Evolutionary conservation across 2,113 vertebrate genomes (phyloP).

Genomic region (Nanger granti): DNA sequence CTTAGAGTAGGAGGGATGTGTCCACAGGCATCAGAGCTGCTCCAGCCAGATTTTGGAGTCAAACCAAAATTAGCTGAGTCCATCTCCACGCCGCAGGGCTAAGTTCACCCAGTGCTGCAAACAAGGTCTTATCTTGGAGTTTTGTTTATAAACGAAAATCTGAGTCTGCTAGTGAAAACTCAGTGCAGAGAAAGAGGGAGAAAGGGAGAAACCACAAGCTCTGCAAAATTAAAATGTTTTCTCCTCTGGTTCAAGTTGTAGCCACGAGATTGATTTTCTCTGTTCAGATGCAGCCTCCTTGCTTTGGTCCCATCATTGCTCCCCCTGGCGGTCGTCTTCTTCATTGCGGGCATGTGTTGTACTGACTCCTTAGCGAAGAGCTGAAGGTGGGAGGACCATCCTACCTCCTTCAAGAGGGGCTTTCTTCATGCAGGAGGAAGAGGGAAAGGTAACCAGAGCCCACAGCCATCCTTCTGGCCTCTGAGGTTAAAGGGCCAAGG

Average conservation of each 20-base stretch:
- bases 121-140: background rate
- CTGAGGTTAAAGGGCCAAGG: background rate
- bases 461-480: background rate
- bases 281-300: background rate
- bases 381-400: fast-evolving
- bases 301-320: constrained; percentile 27
- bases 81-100: fast-evolving
- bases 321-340: constrained; percentile 69
- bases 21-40: background rate
- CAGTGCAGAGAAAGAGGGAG: background rate
- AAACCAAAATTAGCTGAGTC: background rate
- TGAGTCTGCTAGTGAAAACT: background rate
- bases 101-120: background rate
- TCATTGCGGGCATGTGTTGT: background rate
- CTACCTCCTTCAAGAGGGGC: background rate
- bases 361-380: background rate
- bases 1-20: background rate
- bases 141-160: background rate
- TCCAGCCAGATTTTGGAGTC: fast-evolving
- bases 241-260: background rate
- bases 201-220: background rate
- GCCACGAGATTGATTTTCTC: background rate
- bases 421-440: background rate
- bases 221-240: background rate
- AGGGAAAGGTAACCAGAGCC: background rate